Evolutionary conservation across 1,140 invertebrate genomes (phyloP).

Genomic region (Scylla paramamosain): DNA sequence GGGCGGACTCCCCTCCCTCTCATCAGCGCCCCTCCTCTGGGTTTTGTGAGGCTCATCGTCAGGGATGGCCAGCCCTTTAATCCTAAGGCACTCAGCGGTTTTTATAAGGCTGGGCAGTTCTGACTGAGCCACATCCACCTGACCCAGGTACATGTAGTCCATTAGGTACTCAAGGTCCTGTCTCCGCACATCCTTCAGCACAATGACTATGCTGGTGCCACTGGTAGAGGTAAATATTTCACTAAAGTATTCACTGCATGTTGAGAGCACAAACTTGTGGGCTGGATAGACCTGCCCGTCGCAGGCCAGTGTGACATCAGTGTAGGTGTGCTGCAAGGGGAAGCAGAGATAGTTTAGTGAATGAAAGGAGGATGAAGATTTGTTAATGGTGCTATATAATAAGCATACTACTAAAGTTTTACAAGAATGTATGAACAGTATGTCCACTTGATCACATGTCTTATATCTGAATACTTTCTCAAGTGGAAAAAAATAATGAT

Average conservation of each 20-base stretch:
- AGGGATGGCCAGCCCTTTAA: constrained; percentile 71
- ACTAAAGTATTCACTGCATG: constrained; percentile 73
- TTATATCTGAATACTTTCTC: not conserved
- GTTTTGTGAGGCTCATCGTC: constrained; percentile 70
- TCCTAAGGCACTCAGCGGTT: constrained; percentile 74
- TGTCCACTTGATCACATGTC: not conserved
- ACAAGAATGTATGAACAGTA: not conserved
- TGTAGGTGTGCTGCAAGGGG: constrained; percentile 65
- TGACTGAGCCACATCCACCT: constrained; percentile 72
- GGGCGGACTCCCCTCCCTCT: constrained; percentile 57
- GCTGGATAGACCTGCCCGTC: constrained; percentile 69
- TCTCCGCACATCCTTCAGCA: constrained; percentile 72
- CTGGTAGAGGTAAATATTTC: constrained; percentile 64
- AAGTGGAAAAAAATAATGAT: not conserved
- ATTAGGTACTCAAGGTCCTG: constrained; percentile 70
- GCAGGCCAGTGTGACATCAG: constrained; percentile 71
- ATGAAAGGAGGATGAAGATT: not conserved
- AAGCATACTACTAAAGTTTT: not conserved
- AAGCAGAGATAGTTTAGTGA: not conserved
- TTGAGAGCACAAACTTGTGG: constrained; percentile 71
- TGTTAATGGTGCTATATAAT: not conserved
- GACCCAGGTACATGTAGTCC: constrained; percentile 74
- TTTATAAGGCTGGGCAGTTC: constrained; percentile 73
- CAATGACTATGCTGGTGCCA: constrained; percentile 68
- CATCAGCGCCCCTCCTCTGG: constrained; percentile 41